Base-by-base conservation (phyloP, 2,113 vertebrate genomes). In the Megalops atlanticus region DNA sequence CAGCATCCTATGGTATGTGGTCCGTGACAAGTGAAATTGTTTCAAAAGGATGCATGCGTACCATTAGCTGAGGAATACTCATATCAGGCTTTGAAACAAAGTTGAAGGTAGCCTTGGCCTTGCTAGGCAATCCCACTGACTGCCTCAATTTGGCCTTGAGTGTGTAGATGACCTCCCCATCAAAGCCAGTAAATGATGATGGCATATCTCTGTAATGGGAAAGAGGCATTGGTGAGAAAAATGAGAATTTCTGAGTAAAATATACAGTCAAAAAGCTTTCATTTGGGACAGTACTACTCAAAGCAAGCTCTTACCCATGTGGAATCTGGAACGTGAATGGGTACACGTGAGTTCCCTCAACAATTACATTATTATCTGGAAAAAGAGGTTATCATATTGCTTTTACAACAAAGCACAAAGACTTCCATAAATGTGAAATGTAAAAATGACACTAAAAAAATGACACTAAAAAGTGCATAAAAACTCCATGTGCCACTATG, bases 281-380 rank as follows among this genome's bases (percentile, higher is more conserved):
- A 33, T 35, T 31, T 76, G 4, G n/a, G 24, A 81, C 38, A 69
- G 36, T n/a, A 31, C 12, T 43, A 31, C 21, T 64, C 31, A 43
- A 15, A 49, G 27, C 10, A 40, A 2, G 7, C 52, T 86, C 93
- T 87, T 87, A 94, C 92, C 88, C 68, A 0, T 5, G 3, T 33
- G 92, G 93, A 39, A 94, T 70, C 80, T 91, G 91, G 83, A 94
- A 91, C 24, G 81, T 87, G 86, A 94, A 94, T 1, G 92, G 90
- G 78, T 92, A 94, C 64, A 90, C 79, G 38, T 94, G 92, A 81
- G 36, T 54, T 52, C 93, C 92, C 36, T 86, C 84, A 8, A 70
- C 35, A 69, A 93, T 49, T 64, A 89, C 84, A 21, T n/a, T 86
- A 43, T 78, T 72, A 49, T 89, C 92, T 94, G 71, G 54, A 82